phyloP scores from a whole-genome alignment of 2,113 vertebrate species.

The Corythoichthys haematopterus region DNA sequence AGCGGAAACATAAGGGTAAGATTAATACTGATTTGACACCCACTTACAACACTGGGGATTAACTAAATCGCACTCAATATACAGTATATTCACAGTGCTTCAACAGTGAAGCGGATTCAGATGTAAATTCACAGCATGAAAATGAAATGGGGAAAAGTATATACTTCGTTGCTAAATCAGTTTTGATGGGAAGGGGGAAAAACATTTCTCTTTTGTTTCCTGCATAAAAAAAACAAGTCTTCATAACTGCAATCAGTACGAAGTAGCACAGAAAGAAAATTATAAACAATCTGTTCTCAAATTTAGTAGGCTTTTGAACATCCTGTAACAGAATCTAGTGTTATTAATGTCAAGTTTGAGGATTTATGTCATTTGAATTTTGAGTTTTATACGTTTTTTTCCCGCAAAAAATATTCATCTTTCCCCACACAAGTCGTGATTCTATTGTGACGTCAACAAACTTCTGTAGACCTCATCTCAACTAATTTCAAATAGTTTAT shows the following conservation, averaged over 20 bases:
- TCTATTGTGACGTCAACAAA: not conserved
- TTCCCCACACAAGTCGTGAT: not conserved
- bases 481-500: not conserved
- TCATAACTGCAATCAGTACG: constrained; percentile 55
- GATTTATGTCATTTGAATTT: not conserved
- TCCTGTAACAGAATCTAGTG: not conserved
- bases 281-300: not conserved
- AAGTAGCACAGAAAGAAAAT: constrained; percentile 51
- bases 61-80: constrained; percentile 47
- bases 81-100: constrained; percentile 19
- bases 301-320: constrained; percentile 1
- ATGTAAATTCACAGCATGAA: constrained; percentile 18
- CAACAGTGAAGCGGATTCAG: constrained; percentile 26
- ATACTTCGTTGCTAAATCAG: constrained; percentile 11
- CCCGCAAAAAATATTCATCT: too few relatives aligned
- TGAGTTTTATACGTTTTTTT: not conserved
- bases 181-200: not conserved
- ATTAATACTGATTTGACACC: constrained; percentile 51
- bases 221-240: constrained; percentile 28
- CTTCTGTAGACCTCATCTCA: not conserved
- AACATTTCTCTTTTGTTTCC: not conserved
- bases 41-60: constrained; percentile 50
- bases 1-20: constrained; percentile 35
- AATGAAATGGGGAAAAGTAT: not conserved
- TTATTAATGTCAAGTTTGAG: not conserved